These are phyloP conservation scores for Orussus abietinus DNA, from an alignment of 1,140 invertebrate species.

Conservation along the genomic window DNA sequence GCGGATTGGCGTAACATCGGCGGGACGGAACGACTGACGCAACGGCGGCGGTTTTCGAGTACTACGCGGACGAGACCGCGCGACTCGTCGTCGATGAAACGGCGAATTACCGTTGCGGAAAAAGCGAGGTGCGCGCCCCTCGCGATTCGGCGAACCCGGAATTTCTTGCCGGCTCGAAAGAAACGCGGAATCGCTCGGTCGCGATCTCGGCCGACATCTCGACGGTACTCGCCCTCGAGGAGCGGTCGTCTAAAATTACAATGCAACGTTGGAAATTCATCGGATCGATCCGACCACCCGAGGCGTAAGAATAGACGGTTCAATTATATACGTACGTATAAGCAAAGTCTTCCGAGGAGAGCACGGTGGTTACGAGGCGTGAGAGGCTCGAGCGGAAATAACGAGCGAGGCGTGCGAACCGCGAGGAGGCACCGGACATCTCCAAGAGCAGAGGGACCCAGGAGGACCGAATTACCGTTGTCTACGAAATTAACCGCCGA, in stretches of 20 bases:
- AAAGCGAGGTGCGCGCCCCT: background rate
- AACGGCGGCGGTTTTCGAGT: no score
- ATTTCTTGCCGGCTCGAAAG: background rate
- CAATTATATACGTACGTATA: no score
- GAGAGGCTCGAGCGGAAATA: background rate
- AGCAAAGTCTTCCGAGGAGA: conserved; percentile 8
- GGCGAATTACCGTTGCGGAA: background rate
- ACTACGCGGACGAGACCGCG: background rate
- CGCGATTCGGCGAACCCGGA: conserved; percentile 6
- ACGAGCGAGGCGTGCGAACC: conserved; percentile 2
- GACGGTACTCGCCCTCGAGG: background rate
- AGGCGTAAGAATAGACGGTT: conserved; percentile 7
- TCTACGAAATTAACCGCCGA: no score
- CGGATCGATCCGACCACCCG: conserved; percentile 16
- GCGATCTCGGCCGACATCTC: background rate
- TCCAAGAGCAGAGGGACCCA: no score
- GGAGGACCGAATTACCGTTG: no score
- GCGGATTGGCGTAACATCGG: no score
- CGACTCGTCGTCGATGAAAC: background rate
- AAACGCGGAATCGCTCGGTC: conserved; percentile 9
- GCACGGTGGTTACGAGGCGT: background rate
- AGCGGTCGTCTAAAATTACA: conserved; percentile 20
- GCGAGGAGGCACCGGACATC: no score
- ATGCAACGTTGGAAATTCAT: conserved; percentile 21
- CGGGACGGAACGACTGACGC: no score